Evolutionary conservation across 1,140 invertebrate genomes (phyloP), one percentile per base, ranked within the genome.

Genomic region (Procambarus clarkii): DNA sequence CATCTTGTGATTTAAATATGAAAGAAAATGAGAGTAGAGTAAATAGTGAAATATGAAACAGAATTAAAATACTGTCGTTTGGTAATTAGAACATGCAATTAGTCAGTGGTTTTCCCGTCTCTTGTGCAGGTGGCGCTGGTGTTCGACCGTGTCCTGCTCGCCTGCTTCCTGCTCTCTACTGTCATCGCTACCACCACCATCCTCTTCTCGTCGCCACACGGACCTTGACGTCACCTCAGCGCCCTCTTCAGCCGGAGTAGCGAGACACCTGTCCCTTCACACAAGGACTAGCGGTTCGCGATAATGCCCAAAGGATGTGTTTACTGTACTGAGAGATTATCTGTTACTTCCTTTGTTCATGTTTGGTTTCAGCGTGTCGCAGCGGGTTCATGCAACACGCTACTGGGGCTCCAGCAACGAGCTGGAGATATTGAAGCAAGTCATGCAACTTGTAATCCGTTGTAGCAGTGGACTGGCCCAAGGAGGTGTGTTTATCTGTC

Each of bases 131-230:
- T 97, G 54, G 97, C 97, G 0, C 94, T 97, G n/a, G 95, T 96
- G 15, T 94, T 96, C 89, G 96, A 96, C 94, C 94, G 97, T 13
- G 95, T 96, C 71, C 94, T 97, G 0, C 95, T 97, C 18, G 95
- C 96, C 92, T 94, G 96, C 44, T 97, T 97, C 93, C 95, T 97
- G 81, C 94, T 97, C 34, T 95, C 96, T 24, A 97, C 96, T 0
- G 95, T 95, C 64, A 85, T 85, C 15, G 83, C 83, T 5, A 85
- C 83, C 18, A 85, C 83, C 2, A 85, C 83, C n/a, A 85, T 85
- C 44, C 83, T 85, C 15, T 85, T 85, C 69, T 85, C 83, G 15
- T 88, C 86, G 5, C 80, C 86, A 2, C 86, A 81, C 86, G 78
- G 86, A 8, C 86, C 86, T 13, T 81, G 78, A 80, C 77, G 74